These are phyloP conservation scores for Nesogale talazaci DNA, from an alignment of 2,113 vertebrate species.

Conservation along the genomic window DNA sequence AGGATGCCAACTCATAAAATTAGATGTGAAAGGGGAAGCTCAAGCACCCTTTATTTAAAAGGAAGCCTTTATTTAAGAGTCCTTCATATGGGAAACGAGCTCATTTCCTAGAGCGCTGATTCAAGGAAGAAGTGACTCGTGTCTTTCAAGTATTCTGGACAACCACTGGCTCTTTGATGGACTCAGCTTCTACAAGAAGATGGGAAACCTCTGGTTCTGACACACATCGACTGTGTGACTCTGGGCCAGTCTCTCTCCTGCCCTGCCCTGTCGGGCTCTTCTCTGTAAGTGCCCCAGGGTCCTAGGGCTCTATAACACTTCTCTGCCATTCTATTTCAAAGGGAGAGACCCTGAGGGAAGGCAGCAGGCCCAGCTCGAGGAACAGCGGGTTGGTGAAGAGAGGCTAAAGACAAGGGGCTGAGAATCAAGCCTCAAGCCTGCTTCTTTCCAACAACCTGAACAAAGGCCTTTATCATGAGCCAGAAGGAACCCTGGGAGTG, in stretches of 20 bases:
- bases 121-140: slow-evolving; percentile 4
- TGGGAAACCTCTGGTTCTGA: not conserved
- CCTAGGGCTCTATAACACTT: not conserved
- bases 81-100: not conserved
- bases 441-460: not conserved
- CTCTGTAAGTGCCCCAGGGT: not conserved
- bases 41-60: not conserved
- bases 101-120: not conserved
- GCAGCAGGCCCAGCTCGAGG: not conserved
- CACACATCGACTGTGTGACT: not conserved
- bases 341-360: not conserved
- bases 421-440: not conserved
- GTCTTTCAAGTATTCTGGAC: not conserved
- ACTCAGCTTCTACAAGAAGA: not conserved
- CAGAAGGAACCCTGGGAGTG: not conserved
- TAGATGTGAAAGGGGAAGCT: not conserved
- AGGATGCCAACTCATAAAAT: not conserved
- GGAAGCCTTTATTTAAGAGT: not conserved
- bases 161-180: not conserved
- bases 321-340: not conserved
- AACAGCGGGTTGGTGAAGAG: no score
- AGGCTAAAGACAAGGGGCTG: no score
- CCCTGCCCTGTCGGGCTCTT: not conserved
- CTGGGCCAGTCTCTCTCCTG: not conserved
- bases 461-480: not conserved